These are phyloP conservation scores for Lamellibrachia luymesi DNA, from an alignment of 1,140 invertebrate species.

Conservation along the genomic window DNA sequence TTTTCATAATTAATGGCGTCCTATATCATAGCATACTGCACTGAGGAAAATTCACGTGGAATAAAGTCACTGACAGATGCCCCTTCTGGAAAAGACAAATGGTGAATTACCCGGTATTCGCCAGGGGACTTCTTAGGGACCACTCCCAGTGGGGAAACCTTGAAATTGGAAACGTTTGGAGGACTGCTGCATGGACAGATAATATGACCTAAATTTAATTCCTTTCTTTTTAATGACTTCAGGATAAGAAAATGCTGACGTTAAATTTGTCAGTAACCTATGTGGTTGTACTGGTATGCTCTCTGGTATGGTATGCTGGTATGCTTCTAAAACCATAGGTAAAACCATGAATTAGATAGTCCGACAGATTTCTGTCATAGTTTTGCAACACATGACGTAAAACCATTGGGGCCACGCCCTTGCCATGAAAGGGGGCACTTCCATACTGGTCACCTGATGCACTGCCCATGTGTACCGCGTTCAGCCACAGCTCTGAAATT, in stretches of 20 bases:
- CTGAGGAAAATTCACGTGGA: background rate
- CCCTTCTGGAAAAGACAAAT: slow-evolving; percentile 25
- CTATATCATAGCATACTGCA: background rate
- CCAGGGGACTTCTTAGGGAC: slow-evolving; percentile 24
- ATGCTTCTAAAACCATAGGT: background rate
- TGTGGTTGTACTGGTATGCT: no score
- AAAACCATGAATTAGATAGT: background rate
- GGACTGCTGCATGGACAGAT: background rate
- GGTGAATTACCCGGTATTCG: slow-evolving; percentile 28
- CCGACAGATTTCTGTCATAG: background rate
- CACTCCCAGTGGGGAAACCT: slow-evolving; percentile 22
- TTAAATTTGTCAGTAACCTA: no score
- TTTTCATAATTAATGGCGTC: background rate
- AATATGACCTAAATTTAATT: no score
- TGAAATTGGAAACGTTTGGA: slow-evolving; percentile 19
- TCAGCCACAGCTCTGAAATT: background rate
- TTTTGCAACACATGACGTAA: background rate
- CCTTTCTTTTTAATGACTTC: no score
- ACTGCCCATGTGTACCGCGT: background rate
- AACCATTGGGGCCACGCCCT: background rate
- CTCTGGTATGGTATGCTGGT: background rate
- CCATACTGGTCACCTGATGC: background rate
- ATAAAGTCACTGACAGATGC: slow-evolving; percentile 25
- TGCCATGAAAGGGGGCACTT: background rate
- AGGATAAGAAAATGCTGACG: no score